Evolutionary conservation across 1,140 invertebrate genomes (phyloP).

Genomic region (Brachionus manjavacas): DNA sequence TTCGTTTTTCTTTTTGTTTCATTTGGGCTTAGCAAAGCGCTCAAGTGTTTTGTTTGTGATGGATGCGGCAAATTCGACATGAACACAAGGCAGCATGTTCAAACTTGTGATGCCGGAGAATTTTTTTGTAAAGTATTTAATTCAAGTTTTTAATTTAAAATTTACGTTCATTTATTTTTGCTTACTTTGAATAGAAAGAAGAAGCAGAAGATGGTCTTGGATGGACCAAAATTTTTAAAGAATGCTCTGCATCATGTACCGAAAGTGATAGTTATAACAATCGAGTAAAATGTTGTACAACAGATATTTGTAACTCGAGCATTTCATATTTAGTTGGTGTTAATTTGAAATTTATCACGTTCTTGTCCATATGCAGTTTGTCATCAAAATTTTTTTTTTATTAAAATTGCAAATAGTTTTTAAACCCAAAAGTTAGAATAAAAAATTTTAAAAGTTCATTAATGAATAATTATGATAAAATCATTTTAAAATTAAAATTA

Average conservation of each 20-base stretch:
- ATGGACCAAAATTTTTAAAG: conserved; percentile 15
- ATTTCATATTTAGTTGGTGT: not conserved
- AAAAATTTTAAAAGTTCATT: too few relatives aligned
- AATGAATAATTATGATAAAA: too few relatives aligned
- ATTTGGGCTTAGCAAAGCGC: not conserved
- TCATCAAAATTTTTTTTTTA: not conserved
- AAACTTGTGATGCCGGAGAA: not conserved
- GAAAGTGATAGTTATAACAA: conserved; percentile 19
- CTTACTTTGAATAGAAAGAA: not conserved
- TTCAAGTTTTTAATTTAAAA: not conserved
- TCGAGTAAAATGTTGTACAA: not conserved
- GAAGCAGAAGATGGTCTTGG: not conserved
- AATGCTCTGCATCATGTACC: not conserved
- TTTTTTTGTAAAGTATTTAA: not conserved
- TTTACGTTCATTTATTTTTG: not conserved
- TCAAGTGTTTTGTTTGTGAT: not conserved
- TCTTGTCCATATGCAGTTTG: not conserved
- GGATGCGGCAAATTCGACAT: not conserved
- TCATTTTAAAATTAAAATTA: too few relatives aligned
- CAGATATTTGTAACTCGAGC: not conserved
- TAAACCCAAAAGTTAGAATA: too few relatives aligned
- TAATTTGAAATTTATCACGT: not conserved
- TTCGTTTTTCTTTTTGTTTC: not conserved
- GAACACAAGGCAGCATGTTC: not conserved
- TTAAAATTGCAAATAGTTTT: too few relatives aligned